A percentile compares a stretch with the other conserved stretches of the same genome.
phyloP scores from a whole-genome alignment of 2,888 invertebrate species.

The Artemia sinica region DNA sequence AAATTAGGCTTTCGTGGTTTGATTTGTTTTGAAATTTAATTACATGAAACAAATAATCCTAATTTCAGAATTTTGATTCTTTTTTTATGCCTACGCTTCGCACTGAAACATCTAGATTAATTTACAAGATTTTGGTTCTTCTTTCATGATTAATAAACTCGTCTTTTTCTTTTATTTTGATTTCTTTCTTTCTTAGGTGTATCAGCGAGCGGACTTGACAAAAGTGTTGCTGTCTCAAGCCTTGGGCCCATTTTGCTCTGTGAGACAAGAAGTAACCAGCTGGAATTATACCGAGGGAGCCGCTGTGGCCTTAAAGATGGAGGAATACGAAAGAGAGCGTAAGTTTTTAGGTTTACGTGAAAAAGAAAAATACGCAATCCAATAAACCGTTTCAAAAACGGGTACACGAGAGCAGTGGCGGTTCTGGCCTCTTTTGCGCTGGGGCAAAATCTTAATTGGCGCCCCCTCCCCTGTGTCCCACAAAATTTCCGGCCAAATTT shows the following conservation, averaged over 20 bases:
- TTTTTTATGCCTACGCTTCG: not conserved
- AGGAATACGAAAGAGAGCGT: slow-evolving; percentile 80
- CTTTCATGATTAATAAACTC: not conserved
- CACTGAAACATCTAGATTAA: slow-evolving; percentile 6
- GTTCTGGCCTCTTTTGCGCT: no score
- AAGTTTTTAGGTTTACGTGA: slow-evolving; percentile 29
- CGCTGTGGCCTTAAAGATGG: slow-evolving; percentile 72
- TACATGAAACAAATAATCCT: no score
- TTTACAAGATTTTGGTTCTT: not conserved
- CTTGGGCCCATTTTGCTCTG: slow-evolving; percentile 73
- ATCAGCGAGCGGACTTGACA: slow-evolving; percentile 83
- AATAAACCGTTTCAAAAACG: no score
- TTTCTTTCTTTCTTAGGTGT: slow-evolving; percentile 33
- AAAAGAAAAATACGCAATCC: no score
- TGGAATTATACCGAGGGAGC: slow-evolving; percentile 80
- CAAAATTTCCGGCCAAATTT: no score
- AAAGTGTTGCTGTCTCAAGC: slow-evolving; percentile 66
- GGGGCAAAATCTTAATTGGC: no score
- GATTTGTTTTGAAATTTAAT: no score
- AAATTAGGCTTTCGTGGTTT: no score
- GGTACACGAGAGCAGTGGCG: no score
- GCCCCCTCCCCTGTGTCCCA: no score
- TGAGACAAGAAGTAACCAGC: slow-evolving; percentile 73
- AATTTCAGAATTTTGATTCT: not conserved
- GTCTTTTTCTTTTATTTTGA: slow-evolving; percentile 12